Conservation (phyloP, 2,888 invertebrate genomes). For the Cyclophora punctaria region DNA sequence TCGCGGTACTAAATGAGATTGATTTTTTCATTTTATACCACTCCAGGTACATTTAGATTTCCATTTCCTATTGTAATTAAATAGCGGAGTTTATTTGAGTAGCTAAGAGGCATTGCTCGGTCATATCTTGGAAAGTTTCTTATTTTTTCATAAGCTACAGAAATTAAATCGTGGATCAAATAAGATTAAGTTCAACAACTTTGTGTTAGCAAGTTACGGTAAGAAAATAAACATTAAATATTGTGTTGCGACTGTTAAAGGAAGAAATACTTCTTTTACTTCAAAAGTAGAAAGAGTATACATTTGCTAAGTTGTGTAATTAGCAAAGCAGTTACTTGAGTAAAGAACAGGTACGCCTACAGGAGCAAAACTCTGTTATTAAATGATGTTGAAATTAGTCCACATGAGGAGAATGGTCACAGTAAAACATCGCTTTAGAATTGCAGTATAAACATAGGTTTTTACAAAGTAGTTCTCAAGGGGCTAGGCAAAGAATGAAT, state of each 20-base stretch:
- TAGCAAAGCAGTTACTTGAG: conserved; percentile 1
- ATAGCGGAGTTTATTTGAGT: conserved; percentile 44
- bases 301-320: not conserved
- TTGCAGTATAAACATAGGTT: conserved; percentile 17
- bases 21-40: conserved; percentile 44
- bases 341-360: not conserved
- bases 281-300: not conserved
- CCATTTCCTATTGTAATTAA: conserved; percentile 59
- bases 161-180: conserved; percentile 22
- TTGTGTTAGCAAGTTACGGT: conserved; percentile 10
- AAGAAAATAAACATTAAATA: conserved; percentile 4
- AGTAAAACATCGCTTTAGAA: conserved; percentile 17
- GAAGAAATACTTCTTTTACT: not conserved
- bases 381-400: conserved; percentile 10
- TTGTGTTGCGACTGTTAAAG: not conserved
- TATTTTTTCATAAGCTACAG: conserved; percentile 23
- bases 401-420: conserved; percentile 18
- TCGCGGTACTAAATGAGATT: conserved; percentile 26
- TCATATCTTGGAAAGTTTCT: conserved; percentile 23
- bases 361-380: not conserved
- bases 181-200: conserved; percentile 13
- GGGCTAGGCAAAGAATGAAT: conserved; percentile 20
- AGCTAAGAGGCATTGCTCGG: conserved; percentile 21
- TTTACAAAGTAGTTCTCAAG: conserved; percentile 22
- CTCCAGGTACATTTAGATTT: conserved; percentile 49